Percentiles rank a stretch among this genome's conserved stretches.
Conservation (phyloP, 2,113 vertebrate genomes). For the Pedionomus torquatus region DNA sequence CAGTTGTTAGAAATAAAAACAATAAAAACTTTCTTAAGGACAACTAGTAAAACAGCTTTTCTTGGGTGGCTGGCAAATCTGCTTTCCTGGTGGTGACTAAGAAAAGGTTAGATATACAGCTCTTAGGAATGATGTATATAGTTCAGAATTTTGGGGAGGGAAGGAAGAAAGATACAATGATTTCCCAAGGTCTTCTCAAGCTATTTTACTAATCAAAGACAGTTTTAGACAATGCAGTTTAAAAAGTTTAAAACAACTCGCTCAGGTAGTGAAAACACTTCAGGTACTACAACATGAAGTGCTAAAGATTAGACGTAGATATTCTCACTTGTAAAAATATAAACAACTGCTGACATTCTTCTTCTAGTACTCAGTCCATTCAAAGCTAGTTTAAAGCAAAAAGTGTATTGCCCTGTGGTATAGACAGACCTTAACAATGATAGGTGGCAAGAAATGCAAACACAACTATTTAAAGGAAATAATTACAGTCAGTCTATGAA, state of each 20-base stretch:
- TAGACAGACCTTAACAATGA: neutral
- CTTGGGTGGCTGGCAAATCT: neutral
- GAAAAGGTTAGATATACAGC: neutral
- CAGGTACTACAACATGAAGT: neutral
- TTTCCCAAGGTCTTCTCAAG: neutral
- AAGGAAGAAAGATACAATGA: neutral
- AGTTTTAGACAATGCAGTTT: neutral
- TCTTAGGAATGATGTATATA: neutral
- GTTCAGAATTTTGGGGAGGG: rapidly evolving
- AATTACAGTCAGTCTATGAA: neutral
- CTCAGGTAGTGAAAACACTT: neutral
- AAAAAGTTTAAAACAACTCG: neutral
- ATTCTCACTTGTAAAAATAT: neutral
- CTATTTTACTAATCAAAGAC: neutral
- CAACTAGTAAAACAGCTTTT: neutral
- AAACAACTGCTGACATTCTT: neutral
- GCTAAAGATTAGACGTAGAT: neutral
- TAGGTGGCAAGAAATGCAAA: neutral
- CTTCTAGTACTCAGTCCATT: neutral
- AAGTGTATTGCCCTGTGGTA: neutral
- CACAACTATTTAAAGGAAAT: neutral
- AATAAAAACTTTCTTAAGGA: neutral
- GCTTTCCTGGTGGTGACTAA: neutral
- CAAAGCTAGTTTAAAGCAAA: neutral
- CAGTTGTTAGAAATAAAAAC: neutral